phyloP scores from a whole-genome alignment of 2,113 vertebrate species.

The Bagarius yarrelli region DNA sequence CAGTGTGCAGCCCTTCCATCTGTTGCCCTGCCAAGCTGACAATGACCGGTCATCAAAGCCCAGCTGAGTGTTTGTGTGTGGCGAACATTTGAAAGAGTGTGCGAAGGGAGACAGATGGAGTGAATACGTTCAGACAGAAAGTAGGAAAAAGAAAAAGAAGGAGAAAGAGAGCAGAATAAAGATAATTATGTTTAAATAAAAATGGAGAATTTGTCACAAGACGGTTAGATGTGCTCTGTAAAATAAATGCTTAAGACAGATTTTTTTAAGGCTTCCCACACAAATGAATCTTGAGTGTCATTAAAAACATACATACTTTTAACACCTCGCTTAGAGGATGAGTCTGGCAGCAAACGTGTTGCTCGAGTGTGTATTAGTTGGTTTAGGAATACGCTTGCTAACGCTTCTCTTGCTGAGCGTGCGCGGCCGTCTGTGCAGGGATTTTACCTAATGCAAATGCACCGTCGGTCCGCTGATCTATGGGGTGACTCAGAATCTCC shows the following conservation, averaged over 20 bases:
- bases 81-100: constrained; percentile 21
- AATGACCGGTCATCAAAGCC: constrained; percentile 23
- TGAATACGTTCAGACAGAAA: constrained; percentile 13
- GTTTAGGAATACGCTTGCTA: neutral
- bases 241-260: neutral
- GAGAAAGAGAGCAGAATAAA: neutral
- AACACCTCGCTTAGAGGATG: constrained; percentile 38
- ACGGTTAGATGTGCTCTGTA: neutral
- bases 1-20: constrained; percentile 25
- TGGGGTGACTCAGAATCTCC: constrained; percentile 56
- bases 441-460: constrained; percentile 61
- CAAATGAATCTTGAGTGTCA: constrained; percentile 22
- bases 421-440: constrained; percentile 39
- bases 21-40: constrained; percentile 30
- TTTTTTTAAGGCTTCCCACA: neutral
- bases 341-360: constrained; percentile 17
- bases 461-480: constrained; percentile 27
- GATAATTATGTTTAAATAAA: neutral
- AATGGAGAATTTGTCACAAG: neutral
- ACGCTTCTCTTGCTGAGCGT: neutral
- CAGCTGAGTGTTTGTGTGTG: constrained; percentile 27
- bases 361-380: neutral
- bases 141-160: neutral
- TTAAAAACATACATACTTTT: constrained; percentile 34
- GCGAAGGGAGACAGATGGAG: constrained; percentile 30